These are phyloP conservation scores for Enteromius argenteus DNA, from an alignment of 2,797 vertebrate genomes.

Conservation along the genomic window DNA sequence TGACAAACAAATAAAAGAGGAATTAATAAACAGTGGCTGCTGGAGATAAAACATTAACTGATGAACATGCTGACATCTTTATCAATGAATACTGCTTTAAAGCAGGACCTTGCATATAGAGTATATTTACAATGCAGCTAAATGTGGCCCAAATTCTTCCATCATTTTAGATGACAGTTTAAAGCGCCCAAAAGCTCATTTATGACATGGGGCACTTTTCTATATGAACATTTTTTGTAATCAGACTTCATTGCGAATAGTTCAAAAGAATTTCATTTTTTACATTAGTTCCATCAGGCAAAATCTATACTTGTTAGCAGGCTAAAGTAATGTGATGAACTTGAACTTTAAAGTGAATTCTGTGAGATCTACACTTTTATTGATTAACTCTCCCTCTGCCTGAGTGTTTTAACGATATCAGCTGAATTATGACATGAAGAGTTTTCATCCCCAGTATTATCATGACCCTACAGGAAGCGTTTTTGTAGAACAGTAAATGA, in stretches of 20 bases:
- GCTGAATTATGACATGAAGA: background rate
- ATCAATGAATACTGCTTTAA: background rate
- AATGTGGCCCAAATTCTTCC: background rate
- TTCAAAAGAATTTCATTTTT: background rate
- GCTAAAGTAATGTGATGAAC: conserved; percentile 46
- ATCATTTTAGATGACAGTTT: background rate
- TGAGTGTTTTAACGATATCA: conserved; percentile 8
- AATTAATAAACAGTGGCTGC: conserved; percentile 3
- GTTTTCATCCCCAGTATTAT: background rate
- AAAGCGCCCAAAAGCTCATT: background rate
- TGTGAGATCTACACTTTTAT: conserved; percentile 33
- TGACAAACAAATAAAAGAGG: conserved; percentile 20
- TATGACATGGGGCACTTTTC: background rate
- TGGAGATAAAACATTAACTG: background rate
- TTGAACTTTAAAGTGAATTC: conserved; percentile 23
- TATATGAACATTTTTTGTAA: background rate
- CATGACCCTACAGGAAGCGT: background rate
- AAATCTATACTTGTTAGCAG: conserved; percentile 45
- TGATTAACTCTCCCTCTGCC: conserved; percentile 14
- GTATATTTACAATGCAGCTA: background rate
- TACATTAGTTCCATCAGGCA: background rate
- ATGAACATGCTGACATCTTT: background rate
- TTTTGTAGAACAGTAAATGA: background rate
- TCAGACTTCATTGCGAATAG: background rate
- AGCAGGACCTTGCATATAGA: background rate